Evolutionary conservation across 2,113 vertebrate species (phyloP), one percentile per base, ranked within the genome.

Genomic region (Labeo catla): DNA sequence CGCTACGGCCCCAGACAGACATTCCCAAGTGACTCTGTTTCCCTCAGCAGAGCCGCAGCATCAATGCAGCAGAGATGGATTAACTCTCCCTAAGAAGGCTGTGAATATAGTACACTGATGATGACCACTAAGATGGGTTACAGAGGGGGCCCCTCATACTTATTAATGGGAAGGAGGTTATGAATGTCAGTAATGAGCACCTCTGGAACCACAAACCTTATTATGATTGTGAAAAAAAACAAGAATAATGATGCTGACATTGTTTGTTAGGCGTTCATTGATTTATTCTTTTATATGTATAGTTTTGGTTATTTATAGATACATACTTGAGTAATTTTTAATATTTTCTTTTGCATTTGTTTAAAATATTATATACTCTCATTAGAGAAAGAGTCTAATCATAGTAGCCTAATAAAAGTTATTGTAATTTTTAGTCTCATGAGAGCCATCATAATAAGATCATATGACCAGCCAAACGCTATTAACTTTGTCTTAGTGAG

Each of bases 21-120:
- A 68, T 81, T 89, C 90, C 78, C 86, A 79, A 84, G 65, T 70
- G 83, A 74, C 85, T 36, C 8, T 6, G 63, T 23, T 43, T 49
- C 65, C 78, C 90, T 81, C 52, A 3, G 45, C 80, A 82, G 85
- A 80, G 85, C 4, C 50, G 5, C 28, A 85, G 77, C 84, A 88
- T 88, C 89, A 90, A 88, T 90, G 85, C 73, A 57, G 81, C 15
- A 49, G 84, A 85, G 68, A 76, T 78, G 80, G 86, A 91, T 91
- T 89, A 87, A 86, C 76, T 70, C 87, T 81, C 49, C 76, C 66
- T 86, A 74, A 85, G 82, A 87, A 85, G 76, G 61, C 82, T 85
- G 76, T 88, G 89, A 88, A 88, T 89, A 89, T 87, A 87, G 86
- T 85, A 79, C 87, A 66, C 73, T 76, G 50, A 70, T 83, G 81